Evolutionary conservation across 2,797 vertebrate genomes (phyloP), one percentile per base, ranked within the genome.

Genomic region (Aulostomus chinensis): DNA sequence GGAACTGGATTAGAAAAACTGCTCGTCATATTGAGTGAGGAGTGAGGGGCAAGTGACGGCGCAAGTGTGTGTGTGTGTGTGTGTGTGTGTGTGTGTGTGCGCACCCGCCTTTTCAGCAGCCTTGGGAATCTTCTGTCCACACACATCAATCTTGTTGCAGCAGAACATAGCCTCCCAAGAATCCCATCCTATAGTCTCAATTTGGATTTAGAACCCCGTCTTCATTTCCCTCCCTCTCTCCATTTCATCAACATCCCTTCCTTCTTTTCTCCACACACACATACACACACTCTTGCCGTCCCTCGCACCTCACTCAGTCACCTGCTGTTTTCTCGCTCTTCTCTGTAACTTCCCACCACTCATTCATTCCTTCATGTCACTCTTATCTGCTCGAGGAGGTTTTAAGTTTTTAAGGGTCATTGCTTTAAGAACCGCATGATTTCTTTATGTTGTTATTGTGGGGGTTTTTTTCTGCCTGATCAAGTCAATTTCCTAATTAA

Each of bases 81-180:
- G 42, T 13, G 16, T 53, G 58, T 15, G 26, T 54, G 51, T 37
- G 17, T 51, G 42, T 42, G 15, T 41, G 54, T 43, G 40, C 22
- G 30, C 62, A 47, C 53, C 56, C 46, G 59, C 68, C 59, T 61
- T 58, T 49, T 52, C 54, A 32, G 41, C 46, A 75, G 77, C 79
- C 66, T 28, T 32, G 55, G 68, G 76, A 79, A 62, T 67, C 59
- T 68, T 68, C 78, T 85, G 84, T 87, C 81, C 60, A 68, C 52
- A 49, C 77, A 73, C 73, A 85, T 86, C 83, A 76, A 68, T 85
- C 78, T 62, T 62, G 58, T 75, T 75, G 68, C 53, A 58, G 77
- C 55, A 63, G 49, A 79, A 64, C 20, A 4, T 48, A 37, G 20
- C 79, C 81, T 83, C 77, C 38, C 55, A 84, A 73, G 77, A 80